Evolutionary conservation across 2,797 vertebrate genomes (phyloP).

Genomic region (Okamejei kenojei): DNA sequence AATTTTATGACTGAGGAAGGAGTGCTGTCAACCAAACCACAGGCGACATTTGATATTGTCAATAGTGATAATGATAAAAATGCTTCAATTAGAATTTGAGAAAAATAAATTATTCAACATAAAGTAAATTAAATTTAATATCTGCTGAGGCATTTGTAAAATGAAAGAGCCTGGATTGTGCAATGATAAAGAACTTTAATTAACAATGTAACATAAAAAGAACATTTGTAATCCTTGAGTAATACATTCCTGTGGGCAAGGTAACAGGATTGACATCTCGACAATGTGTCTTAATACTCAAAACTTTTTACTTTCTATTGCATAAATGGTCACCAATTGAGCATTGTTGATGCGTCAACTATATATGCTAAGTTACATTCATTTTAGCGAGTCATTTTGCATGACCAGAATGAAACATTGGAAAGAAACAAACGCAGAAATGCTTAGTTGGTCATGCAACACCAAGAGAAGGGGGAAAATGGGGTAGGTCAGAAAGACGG

Average conservation of each 20-base stretch:
- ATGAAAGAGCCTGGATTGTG: neutral
- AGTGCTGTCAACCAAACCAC: no score
- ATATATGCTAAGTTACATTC: neutral
- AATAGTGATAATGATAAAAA: neutral
- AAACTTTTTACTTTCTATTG: neutral
- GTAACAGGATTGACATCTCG: neutral
- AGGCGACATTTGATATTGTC: neutral
- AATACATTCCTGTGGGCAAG: neutral
- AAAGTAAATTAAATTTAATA: neutral
- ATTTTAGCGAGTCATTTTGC: neutral
- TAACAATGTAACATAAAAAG: neutral
- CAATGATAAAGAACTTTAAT: neutral
- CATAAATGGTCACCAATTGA: neutral
- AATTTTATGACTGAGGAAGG: no score
- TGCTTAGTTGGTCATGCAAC: no score
- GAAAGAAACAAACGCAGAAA: neutral
- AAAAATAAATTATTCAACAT: neutral
- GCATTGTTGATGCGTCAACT: neutral
- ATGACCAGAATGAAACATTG: neutral
- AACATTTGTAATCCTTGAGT: neutral
- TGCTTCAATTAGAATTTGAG: neutral
- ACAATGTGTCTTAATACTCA: neutral
- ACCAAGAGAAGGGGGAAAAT: no score
- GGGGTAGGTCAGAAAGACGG: neutral
- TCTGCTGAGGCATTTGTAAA: neutral